A percentile compares a stretch with the other conserved stretches of the same genome.
Evolutionary conservation across 2,888 invertebrate species (phyloP).

Genomic region (Silvanus unidentatus): DNA sequence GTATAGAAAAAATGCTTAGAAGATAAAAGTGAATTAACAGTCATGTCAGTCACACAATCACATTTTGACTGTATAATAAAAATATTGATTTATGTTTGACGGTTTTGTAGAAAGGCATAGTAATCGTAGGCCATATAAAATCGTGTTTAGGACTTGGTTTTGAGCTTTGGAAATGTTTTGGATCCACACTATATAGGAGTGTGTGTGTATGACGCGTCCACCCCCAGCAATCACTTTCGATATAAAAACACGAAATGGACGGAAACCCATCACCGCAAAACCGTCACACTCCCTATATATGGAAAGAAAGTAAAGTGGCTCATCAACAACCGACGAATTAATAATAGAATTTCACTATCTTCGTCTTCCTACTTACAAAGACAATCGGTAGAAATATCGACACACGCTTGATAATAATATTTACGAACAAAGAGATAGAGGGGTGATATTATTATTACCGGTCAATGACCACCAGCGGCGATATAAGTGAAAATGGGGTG

Average conservation of each 20-base stretch:
- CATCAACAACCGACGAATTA: slow-evolving; percentile 34
- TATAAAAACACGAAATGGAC: slow-evolving; percentile 30
- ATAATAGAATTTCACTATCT: slow-evolving; percentile 29
- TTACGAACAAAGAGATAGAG: slow-evolving; percentile 18
- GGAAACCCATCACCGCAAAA: slow-evolving; percentile 12
- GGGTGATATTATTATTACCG: slow-evolving; percentile 32
- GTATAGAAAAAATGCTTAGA: slow-evolving; percentile 15
- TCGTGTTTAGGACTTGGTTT: no score
- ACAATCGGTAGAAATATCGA: slow-evolving; percentile 30
- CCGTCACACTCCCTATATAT: slow-evolving; percentile 25
- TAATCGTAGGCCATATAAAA: slow-evolving; percentile 32
- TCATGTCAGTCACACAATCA: slow-evolving; percentile 33
- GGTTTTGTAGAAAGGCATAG: slow-evolving; percentile 24
- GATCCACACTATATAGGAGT: no score
- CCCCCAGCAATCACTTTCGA: slow-evolving; percentile 26
- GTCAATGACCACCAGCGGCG: slow-evolving; percentile 31
- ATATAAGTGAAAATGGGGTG: slow-evolving; percentile 16
- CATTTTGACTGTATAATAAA: slow-evolving; percentile 36
- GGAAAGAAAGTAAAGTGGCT: slow-evolving; percentile 24
- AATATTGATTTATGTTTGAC: slow-evolving; percentile 38
- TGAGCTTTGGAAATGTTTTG: no score
- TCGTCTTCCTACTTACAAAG: slow-evolving; percentile 23
- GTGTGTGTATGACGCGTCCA: slow-evolving; percentile 6
- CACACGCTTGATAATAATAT: slow-evolving; percentile 34
- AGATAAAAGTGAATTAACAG: slow-evolving; percentile 30